Conservation (phyloP, 2,113 vertebrate genomes). For the Ictalurus furcatus region DNA sequence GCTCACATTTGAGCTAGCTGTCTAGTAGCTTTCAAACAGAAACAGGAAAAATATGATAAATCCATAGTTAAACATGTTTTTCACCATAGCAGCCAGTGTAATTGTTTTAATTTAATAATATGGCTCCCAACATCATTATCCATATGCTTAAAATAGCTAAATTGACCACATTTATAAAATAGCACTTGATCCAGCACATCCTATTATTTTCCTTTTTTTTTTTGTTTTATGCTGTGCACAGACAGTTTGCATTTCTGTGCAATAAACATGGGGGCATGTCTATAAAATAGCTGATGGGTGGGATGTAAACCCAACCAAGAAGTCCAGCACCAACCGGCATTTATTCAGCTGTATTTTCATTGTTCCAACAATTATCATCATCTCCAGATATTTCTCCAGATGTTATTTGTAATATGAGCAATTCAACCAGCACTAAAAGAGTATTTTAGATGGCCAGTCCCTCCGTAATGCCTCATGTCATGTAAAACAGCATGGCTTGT, state of each 20-base stretch:
- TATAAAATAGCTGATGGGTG: background rate
- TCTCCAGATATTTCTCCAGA: background rate
- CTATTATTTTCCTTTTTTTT: background rate
- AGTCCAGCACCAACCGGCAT: background rate
- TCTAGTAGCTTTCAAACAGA: background rate
- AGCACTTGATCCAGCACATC: background rate
- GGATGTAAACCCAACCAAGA: background rate
- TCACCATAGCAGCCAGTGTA: background rate
- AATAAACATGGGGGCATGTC: background rate
- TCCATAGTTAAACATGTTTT: background rate
- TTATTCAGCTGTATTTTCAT: background rate
- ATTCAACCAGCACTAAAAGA: background rate
- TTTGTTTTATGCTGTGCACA: background rate
- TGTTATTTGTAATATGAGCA: background rate
- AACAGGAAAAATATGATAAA: background rate
- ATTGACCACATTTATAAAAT: background rate
- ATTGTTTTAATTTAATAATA: background rate
- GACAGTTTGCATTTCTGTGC: background rate
- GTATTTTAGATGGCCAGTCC: background rate
- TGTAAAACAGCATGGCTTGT: background rate
- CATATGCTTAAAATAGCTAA: background rate
- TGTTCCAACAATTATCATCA: background rate
- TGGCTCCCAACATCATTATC: background rate
- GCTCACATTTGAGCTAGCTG: background rate
- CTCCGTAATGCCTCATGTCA: background rate